Base-by-base conservation (phyloP, 2,113 vertebrate genomes). In the Xiphophorus maculatus region DNA sequence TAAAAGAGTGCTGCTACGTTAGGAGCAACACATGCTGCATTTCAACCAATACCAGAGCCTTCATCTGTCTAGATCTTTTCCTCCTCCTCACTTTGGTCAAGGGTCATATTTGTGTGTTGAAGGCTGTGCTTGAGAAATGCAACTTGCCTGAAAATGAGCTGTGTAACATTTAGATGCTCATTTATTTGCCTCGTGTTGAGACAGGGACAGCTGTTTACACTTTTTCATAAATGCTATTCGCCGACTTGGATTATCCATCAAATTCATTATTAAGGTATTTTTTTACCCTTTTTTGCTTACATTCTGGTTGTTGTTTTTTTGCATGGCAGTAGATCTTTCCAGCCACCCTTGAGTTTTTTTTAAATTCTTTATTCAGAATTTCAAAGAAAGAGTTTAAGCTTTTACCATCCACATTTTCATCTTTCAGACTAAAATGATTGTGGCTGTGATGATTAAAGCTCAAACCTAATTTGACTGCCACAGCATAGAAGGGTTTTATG, bases 51-150 rank as follows among this genome's bases (percentile, higher is more conserved):
- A 11, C 35, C 35, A 37, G 77, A 51, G 66, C 66, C 71, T 58
- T 84, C 74, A 70, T 85, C 74, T 74, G 79, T 78, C 73, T 69
- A 80, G 75, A 63, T 80, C 74, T 6, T 67, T 66, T 35, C 71
- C 73, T 71, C 51, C 69, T 69, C 76, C 51, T 69, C 69, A 51
- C 44, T 72, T 14, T 30, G 65, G 63, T 79, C 17, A 32, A 62
- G 30, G 42, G 44, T 80, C 67, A 75, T 60, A 71, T 73, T 12
- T 35, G 25, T 40, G 6, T 54, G 30, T 70, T 62, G 71, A 75
- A 73, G 66, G 37, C 17, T 27, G 12, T 30, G 27, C 35, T 27
- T 37, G 12, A 69, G 17, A n/a, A 30, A 48, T 32, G 28, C 17
- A 51, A 72, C 62, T 44, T 0, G 27, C 40, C 66, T 78, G 61